Base-by-base conservation (phyloP, 2,888 invertebrate genomes). In the Marasmarcha lunaedactyla region DNA sequence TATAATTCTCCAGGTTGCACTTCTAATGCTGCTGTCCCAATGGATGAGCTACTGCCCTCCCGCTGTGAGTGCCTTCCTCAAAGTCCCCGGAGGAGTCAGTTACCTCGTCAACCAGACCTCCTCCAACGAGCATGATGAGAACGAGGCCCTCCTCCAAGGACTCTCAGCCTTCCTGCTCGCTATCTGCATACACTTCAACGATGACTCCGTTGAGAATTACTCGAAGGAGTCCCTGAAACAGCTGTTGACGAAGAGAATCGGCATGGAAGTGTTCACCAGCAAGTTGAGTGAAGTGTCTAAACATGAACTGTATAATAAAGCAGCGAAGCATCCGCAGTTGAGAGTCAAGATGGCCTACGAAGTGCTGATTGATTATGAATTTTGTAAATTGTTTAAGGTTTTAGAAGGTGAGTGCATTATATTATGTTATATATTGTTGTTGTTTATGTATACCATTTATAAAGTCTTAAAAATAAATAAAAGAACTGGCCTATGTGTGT, bases 141-240 rank as follows among this genome's bases (percentile, higher is more conserved):
- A 93, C 63, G 98, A 97, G 64, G 90, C 89, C 59, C 79, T 98
- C 14, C 86, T 97, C 30, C 76, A 74, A 60, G 95, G 95, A 1
- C 84, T 97, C 48, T 92, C 94, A 60, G 96, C 98, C 1, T 94
- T 98, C 66, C 85, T 98, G 1, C 90, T 99, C 59, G 98, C 97
- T 1, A 86, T 98, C 39, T 96, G 97, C 68, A 88, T 98, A 14
- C 89, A 92, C 57, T 95, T 92, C 70, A 97, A 95, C 58, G 94
- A 95, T 48, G 91, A 94, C 55, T 88, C 90, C 0, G 89, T 92
- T 6, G 83, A 87, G 10, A 88, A 87, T 48, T 93, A 92, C 55
- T 89, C 90, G 0, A 90, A 91, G 63, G 92, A 58, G 9, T 57
- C 68, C 0, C 81, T 98, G 37, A 88, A 90, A 36, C 93, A 93